Conservation (phyloP, 1,140 invertebrate genomes). For the Chlorops oryzae region DNA sequence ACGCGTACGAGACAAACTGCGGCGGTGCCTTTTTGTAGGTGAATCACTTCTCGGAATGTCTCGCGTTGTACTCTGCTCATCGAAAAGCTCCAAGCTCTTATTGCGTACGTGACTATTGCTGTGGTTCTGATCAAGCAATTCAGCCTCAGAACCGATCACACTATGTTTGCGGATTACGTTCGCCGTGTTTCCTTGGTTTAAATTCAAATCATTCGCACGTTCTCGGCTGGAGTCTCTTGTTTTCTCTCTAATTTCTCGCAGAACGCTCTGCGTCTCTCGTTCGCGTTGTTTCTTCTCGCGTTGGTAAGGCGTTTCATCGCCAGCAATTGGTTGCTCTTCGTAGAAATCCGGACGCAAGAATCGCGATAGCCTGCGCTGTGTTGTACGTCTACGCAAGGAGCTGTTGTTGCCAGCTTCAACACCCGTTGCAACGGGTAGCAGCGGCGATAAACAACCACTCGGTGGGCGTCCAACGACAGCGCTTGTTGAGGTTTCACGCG, state of each 20-base stretch:
- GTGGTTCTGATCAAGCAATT: not conserved
- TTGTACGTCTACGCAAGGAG: conserved; percentile 47
- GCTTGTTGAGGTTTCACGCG: not conserved
- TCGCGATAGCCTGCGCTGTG: conserved; percentile 59
- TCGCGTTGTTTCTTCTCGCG: conserved; percentile 65
- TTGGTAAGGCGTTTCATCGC: conserved; percentile 62
- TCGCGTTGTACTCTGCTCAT: conserved; percentile 17
- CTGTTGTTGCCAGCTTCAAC: conserved; percentile 34
- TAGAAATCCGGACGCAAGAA: conserved; percentile 74
- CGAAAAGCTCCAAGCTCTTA: conserved; percentile 38
- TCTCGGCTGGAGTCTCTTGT: conserved; percentile 25
- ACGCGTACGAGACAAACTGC: conserved; percentile 29
- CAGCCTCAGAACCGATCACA: conserved; percentile 25
- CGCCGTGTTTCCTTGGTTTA: too few species aligned
- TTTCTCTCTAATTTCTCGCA: conserved; percentile 60
- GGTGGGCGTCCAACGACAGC: conserved; percentile 37
- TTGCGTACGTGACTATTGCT: conserved; percentile 31
- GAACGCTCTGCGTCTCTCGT: conserved; percentile 57
- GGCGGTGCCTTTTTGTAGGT: conserved; percentile 13
- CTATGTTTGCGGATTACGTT: conserved; percentile 34
- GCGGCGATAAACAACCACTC: conserved; percentile 42
- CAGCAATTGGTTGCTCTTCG: conserved; percentile 51
- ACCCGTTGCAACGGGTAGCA: conserved; percentile 16
- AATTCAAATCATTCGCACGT: not conserved
- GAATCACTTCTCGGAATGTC: too few species aligned